Evolutionary conservation across 2,888 invertebrate genomes (phyloP).

Genomic region (Ectropis crepuscularia): DNA sequence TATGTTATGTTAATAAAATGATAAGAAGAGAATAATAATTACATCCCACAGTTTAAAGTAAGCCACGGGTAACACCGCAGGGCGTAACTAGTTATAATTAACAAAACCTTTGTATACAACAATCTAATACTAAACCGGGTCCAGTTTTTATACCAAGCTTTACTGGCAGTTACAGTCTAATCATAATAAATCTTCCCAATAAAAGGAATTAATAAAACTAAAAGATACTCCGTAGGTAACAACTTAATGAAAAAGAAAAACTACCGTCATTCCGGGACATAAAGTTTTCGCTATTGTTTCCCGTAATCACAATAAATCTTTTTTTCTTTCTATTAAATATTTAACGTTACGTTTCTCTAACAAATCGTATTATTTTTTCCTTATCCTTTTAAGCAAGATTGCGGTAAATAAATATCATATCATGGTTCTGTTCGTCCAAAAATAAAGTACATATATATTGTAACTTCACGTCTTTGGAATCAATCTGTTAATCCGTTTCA

Average conservation of each 20-base stretch:
- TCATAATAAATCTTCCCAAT: constrained; percentile 28
- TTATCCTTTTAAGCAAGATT: not conserved
- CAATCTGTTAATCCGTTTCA: too few relatives aligned
- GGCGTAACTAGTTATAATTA: too few relatives aligned
- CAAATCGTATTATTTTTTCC: not conserved
- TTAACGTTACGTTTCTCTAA: not conserved
- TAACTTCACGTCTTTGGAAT: too few relatives aligned
- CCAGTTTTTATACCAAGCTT: constrained; percentile 16
- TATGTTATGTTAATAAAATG: too few relatives aligned
- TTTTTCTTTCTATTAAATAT: constrained; percentile 3
- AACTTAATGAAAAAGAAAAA: constrained; percentile 26
- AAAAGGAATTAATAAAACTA: constrained; percentile 20
- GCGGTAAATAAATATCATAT: too few relatives aligned
- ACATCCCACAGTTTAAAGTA: too few relatives aligned
- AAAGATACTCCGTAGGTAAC: constrained; percentile 17
- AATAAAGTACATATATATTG: too few relatives aligned
- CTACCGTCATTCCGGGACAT: constrained; percentile 19
- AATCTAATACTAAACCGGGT: not conserved
- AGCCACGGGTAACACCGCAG: too few relatives aligned
- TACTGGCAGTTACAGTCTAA: constrained; percentile 22
- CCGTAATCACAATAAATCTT: constrained; percentile 30
- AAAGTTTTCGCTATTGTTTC: constrained; percentile 14
- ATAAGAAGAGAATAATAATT: too few relatives aligned
- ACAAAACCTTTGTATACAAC: not conserved
- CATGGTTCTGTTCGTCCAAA: too few relatives aligned